Conservation (phyloP, 2,888 invertebrate species). For the Pelosia muscerda region DNA sequence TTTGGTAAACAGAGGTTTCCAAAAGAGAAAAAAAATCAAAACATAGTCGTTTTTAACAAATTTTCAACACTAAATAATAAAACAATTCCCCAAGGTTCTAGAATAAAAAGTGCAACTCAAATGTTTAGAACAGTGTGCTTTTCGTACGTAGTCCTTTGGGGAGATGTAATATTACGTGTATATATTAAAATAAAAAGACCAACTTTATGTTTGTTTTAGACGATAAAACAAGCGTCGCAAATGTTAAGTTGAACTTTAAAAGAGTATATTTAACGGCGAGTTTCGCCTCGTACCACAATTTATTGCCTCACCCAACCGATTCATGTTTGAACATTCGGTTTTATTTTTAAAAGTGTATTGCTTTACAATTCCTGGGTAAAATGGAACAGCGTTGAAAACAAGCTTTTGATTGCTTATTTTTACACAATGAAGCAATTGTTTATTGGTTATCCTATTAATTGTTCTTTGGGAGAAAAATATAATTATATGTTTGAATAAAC, state of each 20-base stretch:
- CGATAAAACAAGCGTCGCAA: constrained; percentile 55
- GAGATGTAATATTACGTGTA: constrained; percentile 55
- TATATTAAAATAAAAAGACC: constrained; percentile 41
- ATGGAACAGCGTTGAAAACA: constrained; percentile 41
- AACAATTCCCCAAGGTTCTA: constrained; percentile 24
- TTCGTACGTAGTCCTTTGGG: constrained; percentile 51
- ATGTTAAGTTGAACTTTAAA: constrained; percentile 61
- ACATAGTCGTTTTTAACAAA: background rate
- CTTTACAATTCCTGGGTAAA: constrained; percentile 54
- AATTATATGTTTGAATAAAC: background rate
- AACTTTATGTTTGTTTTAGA: constrained; percentile 57
- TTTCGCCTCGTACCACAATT: constrained; percentile 56
- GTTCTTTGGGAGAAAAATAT: background rate
- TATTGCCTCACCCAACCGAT: constrained; percentile 58
- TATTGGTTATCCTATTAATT: constrained; percentile 5
- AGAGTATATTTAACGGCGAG: constrained; percentile 55
- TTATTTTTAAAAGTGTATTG: constrained; percentile 58
- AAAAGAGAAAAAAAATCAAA: background rate
- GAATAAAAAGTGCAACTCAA: constrained; percentile 44
- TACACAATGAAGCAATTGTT: constrained; percentile 37
- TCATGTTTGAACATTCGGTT: constrained; percentile 56
- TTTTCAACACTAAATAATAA: constrained; percentile 7
- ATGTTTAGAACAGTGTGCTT: constrained; percentile 46
- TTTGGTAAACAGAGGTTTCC: background rate
- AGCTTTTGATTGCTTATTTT: constrained; percentile 46